These are phyloP conservation scores for Blera fallax DNA, from an alignment of 2,888 invertebrate species.

Conservation along the genomic window DNA sequence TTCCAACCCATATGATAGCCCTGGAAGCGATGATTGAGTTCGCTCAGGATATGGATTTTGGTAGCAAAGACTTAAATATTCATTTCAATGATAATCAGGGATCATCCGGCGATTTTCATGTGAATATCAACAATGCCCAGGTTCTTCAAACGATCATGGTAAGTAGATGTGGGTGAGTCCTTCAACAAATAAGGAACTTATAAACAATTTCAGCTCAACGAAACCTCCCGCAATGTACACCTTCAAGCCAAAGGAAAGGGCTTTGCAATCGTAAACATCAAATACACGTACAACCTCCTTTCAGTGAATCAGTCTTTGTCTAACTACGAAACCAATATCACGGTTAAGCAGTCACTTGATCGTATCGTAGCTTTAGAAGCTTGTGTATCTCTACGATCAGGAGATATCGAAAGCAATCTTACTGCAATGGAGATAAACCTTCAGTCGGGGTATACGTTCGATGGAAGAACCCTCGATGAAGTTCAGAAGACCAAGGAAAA, in stretches of 20 bases:
- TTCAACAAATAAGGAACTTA: too few relatives aligned
- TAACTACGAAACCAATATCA: neutral
- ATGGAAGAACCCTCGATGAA: neutral
- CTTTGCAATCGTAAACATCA: slow-evolving; percentile 1
- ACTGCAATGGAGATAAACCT: slow-evolving; percentile 7
- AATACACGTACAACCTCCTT: slow-evolving; percentile 1
- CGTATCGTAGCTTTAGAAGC: neutral
- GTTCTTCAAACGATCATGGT: slow-evolving; percentile 91
- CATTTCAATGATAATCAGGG: slow-evolving; percentile 77
- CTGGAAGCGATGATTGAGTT: slow-evolving; percentile 85
- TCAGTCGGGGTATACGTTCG: neutral
- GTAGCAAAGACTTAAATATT: slow-evolving; percentile 78
- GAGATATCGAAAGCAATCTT: neutral
- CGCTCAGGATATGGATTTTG: slow-evolving; percentile 83
- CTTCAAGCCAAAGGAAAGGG: slow-evolving; percentile 12
- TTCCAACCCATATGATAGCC: slow-evolving; percentile 83
- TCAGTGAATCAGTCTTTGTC: neutral
- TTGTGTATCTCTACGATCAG: neutral
- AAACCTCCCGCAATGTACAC: neutral
- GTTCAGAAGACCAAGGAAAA: neutral
- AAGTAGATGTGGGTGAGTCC: slow-evolving; percentile 35
- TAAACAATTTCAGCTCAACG: neutral
- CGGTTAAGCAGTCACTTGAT: neutral
- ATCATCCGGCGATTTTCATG: slow-evolving; percentile 83
- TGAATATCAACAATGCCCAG: slow-evolving; percentile 90